These are phyloP conservation scores for Acanthosepion pharaonis DNA, from an alignment of 2,888 invertebrate species.

Conservation along the genomic window DNA sequence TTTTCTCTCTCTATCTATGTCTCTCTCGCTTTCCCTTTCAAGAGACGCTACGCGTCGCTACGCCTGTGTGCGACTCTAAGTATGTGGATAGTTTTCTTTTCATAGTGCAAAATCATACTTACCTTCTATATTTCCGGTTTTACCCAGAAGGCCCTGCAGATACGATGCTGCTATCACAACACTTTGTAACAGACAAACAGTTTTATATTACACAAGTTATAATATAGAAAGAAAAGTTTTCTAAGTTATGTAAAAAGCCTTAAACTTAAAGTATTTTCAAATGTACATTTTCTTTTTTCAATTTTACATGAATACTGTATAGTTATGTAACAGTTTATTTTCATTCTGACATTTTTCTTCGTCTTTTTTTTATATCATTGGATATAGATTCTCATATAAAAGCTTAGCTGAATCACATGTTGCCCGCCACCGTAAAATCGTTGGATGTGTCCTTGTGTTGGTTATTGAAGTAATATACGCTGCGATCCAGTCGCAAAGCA, in stretches of 20 bases:
- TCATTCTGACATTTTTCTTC: too few relatives aligned
- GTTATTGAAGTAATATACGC: too few relatives aligned
- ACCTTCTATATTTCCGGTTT: background rate
- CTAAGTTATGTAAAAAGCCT: background rate
- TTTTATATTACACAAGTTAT: background rate
- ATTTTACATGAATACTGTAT: background rate
- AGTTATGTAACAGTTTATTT: too few relatives aligned
- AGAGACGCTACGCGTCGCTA: too few relatives aligned
- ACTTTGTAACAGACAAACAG: background rate
- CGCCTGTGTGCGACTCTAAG: background rate
- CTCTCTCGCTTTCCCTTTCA: too few relatives aligned
- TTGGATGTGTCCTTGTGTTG: too few relatives aligned
- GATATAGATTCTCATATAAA: too few relatives aligned
- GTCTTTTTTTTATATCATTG: too few relatives aligned
- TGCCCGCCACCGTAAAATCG: too few relatives aligned
- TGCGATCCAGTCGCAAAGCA: too few relatives aligned
- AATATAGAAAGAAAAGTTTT: background rate
- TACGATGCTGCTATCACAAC: background rate
- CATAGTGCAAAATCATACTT: background rate
- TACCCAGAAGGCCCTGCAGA: background rate
- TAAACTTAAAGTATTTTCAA: background rate
- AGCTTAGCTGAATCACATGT: too few relatives aligned
- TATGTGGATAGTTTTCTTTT: background rate
- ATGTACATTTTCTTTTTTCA: background rate
- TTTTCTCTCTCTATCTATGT: too few relatives aligned